Conservation (phyloP, 2,113 vertebrate genomes). For the Lota lota region DNA sequence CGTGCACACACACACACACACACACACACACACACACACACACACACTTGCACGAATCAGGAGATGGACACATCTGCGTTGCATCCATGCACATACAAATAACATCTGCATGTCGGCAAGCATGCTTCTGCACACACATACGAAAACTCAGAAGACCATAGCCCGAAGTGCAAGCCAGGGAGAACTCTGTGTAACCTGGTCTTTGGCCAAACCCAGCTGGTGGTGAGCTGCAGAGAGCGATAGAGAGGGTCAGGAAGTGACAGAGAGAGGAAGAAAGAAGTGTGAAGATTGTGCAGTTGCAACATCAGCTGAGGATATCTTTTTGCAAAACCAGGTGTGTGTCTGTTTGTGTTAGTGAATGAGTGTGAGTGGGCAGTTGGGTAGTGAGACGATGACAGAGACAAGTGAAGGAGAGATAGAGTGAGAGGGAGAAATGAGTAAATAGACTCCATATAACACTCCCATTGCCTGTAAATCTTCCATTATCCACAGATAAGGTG, state of each 20-base stretch:
- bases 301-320: background rate
- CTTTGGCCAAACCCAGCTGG: no score
- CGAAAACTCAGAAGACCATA: background rate
- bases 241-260: no score
- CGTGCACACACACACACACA: conserved; percentile 9
- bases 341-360: conserved; percentile 25
- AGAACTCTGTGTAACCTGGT: background rate
- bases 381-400: conserved; percentile 28
- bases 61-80: background rate
- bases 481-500: conserved; percentile 52
- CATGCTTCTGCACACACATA: background rate
- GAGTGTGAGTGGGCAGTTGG: conserved; percentile 18
- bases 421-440: conserved; percentile 6
- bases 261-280: background rate
- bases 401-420: conserved; percentile 20
- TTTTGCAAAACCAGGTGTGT: background rate
- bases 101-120: no score
- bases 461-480: conserved; percentile 50
- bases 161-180: background rate
- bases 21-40: conserved; percentile 11
- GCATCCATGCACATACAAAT: no score
- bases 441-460: conserved; percentile 37
- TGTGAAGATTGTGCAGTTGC: background rate
- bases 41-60: background rate
- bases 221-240: no score